These are phyloP conservation scores for Peromyscus melanophrys DNA, from an alignment of 2,797 vertebrate species.

Conservation along the genomic window DNA sequence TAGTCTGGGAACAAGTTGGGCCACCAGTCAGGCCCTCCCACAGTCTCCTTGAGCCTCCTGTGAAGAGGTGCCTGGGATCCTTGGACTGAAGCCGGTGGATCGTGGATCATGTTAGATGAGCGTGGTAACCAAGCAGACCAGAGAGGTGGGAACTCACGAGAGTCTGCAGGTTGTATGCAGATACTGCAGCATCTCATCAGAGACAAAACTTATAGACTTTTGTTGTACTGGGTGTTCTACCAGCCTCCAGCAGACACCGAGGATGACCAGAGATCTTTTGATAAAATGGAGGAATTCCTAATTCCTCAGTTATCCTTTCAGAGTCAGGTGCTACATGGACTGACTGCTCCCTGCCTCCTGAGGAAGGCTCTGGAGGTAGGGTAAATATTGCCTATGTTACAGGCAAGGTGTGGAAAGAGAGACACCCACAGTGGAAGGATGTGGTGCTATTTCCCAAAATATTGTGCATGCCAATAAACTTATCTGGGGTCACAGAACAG, in stretches of 20 bases:
- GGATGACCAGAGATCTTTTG: not conserved
- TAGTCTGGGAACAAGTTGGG: rapidly evolving
- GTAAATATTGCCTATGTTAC: not conserved
- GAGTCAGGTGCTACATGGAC: not conserved
- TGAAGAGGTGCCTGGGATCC: not conserved
- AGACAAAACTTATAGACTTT: not conserved
- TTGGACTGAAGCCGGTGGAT: not conserved
- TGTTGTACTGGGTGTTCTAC: not conserved
- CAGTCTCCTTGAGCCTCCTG: not conserved
- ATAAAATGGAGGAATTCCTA: not conserved
- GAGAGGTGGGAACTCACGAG: not conserved
- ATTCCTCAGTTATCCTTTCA: not conserved
- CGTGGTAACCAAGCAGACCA: not conserved
- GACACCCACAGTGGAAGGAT: not conserved
- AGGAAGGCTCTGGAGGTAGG: not conserved
- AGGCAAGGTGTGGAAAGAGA: not conserved
- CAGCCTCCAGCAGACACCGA: not conserved
- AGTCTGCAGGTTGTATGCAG: not conserved
- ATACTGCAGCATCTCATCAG: not conserved
- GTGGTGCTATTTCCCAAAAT: too few species aligned
- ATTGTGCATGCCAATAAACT: too few species aligned
- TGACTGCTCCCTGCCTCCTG: not conserved
- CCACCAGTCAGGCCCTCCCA: not conserved
- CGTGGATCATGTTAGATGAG: not conserved
- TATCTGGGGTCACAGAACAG: too few species aligned